Base-by-base conservation (phyloP, 2,113 vertebrate genomes). In the Phasianus colchicus region DNA sequence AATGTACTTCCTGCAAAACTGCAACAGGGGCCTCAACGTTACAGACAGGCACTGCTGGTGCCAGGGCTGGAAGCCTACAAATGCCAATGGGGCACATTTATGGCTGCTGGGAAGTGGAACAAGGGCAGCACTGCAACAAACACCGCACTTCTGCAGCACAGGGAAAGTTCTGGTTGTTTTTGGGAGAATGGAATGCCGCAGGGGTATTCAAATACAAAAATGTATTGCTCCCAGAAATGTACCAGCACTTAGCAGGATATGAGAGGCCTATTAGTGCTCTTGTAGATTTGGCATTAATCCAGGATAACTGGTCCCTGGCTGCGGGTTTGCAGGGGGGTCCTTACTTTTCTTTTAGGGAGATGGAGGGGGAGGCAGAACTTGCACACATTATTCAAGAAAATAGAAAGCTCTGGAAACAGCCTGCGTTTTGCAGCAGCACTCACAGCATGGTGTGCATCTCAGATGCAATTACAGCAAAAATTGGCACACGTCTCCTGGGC, bases 21-120 rank as follows among this genome's bases (percentile, higher is more conserved):
- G 3, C 19, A 0, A 2, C 0, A 2, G 0, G 7, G 57, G 3
- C n/a, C n/a, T 3, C 6, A 27, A 0, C 15, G 1, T 0, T 7
- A 11, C 38, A 66, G 29, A 5, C 25, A 22, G 3, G 3, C 15
- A 8, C 1, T 16, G 32, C 29, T 14, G 2, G 4, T 1, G 45
- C 57, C 52, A 52, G 2, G 22, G 38, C 5, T 2, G 60, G 25
- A 29, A 30, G 22, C 22, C 66, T n/a, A 29, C 16, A 38, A 27
- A 25, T 1, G 1, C 32, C 9, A 27, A 13, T 0, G 4, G 32
- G 34, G 36, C 3, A 24, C 2, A 1, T 9, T 24, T 4, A 3
- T 47, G 32, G 24, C 22, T 40, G 40, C 9, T 0, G n/a, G n/a
- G 11, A 8, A 27, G 19, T 7, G n/a, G 45, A 22, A 48, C n/a